phyloP scores from a whole-genome alignment of 2,113 vertebrate species.

The Takifugu bimaculatus region DNA sequence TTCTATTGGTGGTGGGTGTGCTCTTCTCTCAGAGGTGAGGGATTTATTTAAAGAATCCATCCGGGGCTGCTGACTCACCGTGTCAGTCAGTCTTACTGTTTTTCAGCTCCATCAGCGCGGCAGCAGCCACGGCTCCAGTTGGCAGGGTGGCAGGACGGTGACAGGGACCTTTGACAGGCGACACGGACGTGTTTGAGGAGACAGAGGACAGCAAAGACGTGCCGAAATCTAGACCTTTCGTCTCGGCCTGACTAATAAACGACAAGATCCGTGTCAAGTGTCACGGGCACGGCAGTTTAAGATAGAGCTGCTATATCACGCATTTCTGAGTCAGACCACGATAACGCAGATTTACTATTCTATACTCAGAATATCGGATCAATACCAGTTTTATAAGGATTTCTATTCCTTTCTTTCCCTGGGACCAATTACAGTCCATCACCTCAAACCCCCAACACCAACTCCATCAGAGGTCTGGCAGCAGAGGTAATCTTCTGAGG shows the following conservation, averaged over 20 bases:
- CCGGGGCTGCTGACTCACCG: slow-evolving; percentile 55
- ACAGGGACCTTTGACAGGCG: slow-evolving; percentile 49
- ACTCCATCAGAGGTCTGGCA: slow-evolving; percentile 47
- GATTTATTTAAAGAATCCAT: slow-evolving; percentile 32
- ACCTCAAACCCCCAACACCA: slow-evolving; percentile 13
- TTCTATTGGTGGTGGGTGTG: not conserved
- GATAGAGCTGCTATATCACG: not conserved
- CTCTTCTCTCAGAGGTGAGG: slow-evolving; percentile 27
- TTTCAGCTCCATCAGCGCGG: slow-evolving; percentile 40
- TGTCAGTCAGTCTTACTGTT: slow-evolving; percentile 47
- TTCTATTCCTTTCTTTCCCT: slow-evolving; percentile 20
- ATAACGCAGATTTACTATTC: too few relatives aligned
- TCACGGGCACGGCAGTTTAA: not conserved
- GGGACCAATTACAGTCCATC: slow-evolving; percentile 21
- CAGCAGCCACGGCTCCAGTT: slow-evolving; percentile 28
- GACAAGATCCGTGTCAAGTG: not conserved
- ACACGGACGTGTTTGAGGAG: slow-evolving; percentile 22
- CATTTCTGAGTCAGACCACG: too few relatives aligned
- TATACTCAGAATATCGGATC: not conserved
- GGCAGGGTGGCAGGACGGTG: slow-evolving; percentile 36
- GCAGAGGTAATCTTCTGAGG: slow-evolving; percentile 15
- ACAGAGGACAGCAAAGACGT: not conserved
- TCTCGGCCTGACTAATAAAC: slow-evolving; percentile 11
- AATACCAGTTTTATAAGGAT: slow-evolving; percentile 6
- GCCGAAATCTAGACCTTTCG: slow-evolving; percentile 9